These are phyloP conservation scores for Carassius carassius DNA, from an alignment of 2,113 vertebrate species.

Conservation along the genomic window DNA sequence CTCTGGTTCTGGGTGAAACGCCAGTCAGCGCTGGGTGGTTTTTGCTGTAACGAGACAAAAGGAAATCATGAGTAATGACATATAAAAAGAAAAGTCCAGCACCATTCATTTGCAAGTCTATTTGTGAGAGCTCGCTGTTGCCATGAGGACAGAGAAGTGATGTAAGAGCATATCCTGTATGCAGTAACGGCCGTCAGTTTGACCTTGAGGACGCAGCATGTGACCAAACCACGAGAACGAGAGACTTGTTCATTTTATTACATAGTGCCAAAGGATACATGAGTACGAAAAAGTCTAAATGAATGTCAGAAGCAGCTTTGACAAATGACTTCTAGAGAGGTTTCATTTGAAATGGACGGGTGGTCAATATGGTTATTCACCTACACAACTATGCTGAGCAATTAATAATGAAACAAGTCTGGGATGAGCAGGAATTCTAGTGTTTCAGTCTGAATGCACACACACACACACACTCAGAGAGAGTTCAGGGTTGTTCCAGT, in stretches of 20 bases:
- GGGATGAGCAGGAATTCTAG: slow-evolving; percentile 6
- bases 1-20: slow-evolving; percentile 96
- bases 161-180: slow-evolving; percentile 15
- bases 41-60: slow-evolving; percentile 85
- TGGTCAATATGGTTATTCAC: not conserved
- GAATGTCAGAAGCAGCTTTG: slow-evolving; percentile 1
- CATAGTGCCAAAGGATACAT: not conserved
- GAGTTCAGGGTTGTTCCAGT: slow-evolving; percentile 12
- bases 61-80: slow-evolving; percentile 58
- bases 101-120: not conserved
- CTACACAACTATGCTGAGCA: not conserved
- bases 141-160: not conserved
- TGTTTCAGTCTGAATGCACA: not conserved
- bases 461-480: not conserved
- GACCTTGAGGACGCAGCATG: slow-evolving; percentile 25
- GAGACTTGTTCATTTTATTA: slow-evolving; percentile 4
- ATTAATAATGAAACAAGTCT: not conserved
- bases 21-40: slow-evolving; percentile 95
- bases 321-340: not conserved
- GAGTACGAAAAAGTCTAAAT: not conserved
- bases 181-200: not conserved
- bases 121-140: not conserved
- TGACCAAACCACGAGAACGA: not conserved
- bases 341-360: not conserved
- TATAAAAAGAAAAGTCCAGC: slow-evolving; percentile 4